phyloP scores from a whole-genome alignment of 2,113 vertebrate genomes.

The Mohoua ochrocephala region DNA sequence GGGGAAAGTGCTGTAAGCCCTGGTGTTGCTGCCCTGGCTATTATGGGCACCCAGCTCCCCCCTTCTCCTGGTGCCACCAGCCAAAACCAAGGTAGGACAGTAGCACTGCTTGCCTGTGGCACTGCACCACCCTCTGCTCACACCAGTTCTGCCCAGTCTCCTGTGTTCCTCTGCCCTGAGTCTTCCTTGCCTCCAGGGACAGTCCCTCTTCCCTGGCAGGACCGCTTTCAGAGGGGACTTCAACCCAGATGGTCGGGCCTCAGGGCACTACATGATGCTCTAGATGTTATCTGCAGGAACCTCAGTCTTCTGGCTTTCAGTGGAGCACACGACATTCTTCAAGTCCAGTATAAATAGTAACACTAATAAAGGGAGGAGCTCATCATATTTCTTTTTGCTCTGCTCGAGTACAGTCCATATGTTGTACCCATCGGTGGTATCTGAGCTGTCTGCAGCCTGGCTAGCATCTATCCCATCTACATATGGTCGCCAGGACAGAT shows the following conservation, averaged over 20 bases:
- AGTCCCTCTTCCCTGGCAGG: background rate
- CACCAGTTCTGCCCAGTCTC: background rate
- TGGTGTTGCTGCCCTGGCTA: background rate
- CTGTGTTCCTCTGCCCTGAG: background rate
- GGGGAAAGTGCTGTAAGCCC: background rate
- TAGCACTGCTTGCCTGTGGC: background rate
- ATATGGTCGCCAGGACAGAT: conserved; percentile 12
- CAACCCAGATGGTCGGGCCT: background rate
- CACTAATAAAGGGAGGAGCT: conserved; percentile 12
- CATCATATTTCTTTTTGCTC: background rate
- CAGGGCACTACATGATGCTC: background rate
- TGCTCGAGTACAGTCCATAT: background rate
- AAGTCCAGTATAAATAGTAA: background rate
- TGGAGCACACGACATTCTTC: background rate
- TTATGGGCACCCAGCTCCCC: background rate
- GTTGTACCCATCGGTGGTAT: background rate
- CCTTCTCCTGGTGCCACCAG: background rate
- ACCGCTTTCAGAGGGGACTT: background rate
- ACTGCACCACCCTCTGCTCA: background rate
- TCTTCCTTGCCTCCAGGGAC: background rate
- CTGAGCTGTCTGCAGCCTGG: conserved; percentile 26
- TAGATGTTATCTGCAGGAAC: background rate
- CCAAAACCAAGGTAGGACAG: background rate
- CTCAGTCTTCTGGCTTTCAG: background rate
- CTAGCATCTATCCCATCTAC: conserved; percentile 16